These are phyloP conservation scores for Neogale vison DNA, from an alignment of 2,113 vertebrate species.

Conservation along the genomic window DNA sequence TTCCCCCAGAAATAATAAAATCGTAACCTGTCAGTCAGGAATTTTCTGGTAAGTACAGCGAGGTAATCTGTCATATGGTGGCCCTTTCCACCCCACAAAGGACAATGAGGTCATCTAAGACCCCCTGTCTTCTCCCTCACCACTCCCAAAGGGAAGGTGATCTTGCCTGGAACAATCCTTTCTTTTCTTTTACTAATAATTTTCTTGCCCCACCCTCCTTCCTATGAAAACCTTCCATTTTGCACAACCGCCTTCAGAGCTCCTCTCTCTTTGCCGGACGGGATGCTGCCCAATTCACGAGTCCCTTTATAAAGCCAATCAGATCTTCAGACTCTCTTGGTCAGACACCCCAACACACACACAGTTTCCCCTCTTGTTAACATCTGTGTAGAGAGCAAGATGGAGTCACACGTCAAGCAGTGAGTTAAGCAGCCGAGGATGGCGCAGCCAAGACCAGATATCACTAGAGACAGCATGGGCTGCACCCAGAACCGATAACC, in stretches of 20 bases:
- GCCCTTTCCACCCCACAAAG: not conserved
- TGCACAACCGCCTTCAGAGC: not conserved
- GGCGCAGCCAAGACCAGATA: not conserved
- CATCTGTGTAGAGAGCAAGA: not conserved
- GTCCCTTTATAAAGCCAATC: not conserved
- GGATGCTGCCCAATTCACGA: not conserved
- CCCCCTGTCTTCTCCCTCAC: not conserved
- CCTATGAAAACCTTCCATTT: not conserved
- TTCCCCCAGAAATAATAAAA: not conserved
- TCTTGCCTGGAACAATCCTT: not conserved
- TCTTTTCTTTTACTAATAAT: not conserved
- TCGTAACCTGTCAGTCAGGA: not conserved
- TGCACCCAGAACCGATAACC: not conserved
- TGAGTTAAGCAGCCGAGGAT: not conserved
- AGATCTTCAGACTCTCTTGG: not conserved
- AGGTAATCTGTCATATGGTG: not conserved
- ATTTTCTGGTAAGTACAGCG: not conserved
- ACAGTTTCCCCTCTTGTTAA: not conserved
- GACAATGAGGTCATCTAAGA: not conserved
- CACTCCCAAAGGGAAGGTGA: not conserved
- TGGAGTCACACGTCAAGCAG: not conserved
- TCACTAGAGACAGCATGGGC: not conserved
- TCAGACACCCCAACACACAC: not conserved
- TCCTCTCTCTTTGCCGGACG: not conserved
- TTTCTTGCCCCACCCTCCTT: not conserved